A percentile compares a stretch with the other conserved stretches of the same genome.
These are phyloP conservation scores for Cepphus grylle DNA, from an alignment of 2,113 vertebrate genomes.

Conservation along the genomic window DNA sequence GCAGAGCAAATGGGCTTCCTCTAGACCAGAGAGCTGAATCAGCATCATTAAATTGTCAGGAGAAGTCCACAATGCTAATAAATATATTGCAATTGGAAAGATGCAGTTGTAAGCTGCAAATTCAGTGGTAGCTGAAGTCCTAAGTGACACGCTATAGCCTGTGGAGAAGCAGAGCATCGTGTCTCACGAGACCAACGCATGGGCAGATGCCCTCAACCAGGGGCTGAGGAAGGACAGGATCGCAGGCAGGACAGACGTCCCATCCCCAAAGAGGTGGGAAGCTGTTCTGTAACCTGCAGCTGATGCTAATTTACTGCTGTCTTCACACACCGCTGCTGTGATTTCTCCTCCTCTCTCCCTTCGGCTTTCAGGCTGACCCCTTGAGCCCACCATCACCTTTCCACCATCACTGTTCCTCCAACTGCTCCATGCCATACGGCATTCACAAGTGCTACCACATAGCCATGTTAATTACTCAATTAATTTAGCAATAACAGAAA, in stretches of 20 bases:
- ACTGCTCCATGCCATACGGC: accelerated
- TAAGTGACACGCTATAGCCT: accelerated
- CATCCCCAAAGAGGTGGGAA: background rate
- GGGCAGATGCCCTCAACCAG: background rate
- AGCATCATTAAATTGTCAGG: background rate
- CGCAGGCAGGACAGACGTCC: background rate
- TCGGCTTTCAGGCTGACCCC: accelerated
- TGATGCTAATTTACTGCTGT: background rate
- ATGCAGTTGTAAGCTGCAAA: background rate
- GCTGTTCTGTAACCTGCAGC: background rate
- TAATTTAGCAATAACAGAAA: background rate
- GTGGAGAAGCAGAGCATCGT: accelerated
- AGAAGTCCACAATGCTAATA: background rate
- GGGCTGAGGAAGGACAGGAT: background rate
- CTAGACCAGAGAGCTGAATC: background rate
- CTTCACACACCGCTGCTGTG: accelerated
- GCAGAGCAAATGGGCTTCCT: background rate
- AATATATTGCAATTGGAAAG: accelerated
- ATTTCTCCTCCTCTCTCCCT: too few relatives aligned
- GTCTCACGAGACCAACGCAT: accelerated
- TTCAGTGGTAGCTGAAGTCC: accelerated
- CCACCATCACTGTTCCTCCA: accelerated
- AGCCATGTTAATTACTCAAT: background rate
- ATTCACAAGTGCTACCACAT: background rate
- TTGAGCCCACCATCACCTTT: background rate